A percentile compares a stretch with the other conserved stretches of the same genome.
phyloP scores from a whole-genome alignment of 92 coral and sea anemone species.

The Montipora capitata region DNA sequence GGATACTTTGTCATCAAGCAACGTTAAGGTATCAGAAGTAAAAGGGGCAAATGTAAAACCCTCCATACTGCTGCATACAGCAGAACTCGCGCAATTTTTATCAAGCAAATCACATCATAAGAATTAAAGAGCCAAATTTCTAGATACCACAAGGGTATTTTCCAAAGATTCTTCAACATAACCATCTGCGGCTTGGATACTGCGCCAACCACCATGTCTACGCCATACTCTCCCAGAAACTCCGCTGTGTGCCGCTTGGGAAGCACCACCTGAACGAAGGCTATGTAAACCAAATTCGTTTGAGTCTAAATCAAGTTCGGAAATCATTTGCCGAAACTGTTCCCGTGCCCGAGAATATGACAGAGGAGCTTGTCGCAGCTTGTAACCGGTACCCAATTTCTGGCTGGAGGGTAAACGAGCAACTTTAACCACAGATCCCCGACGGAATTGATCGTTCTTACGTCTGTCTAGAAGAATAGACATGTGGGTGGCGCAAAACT shows the following conservation, averaged over 20 bases:
- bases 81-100: too few species aligned
- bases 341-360: slow-evolving; percentile 58
- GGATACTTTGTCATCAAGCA: slow-evolving; percentile 25
- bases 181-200: slow-evolving; percentile 59
- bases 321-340: slow-evolving; percentile 40
- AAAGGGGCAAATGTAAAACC: slow-evolving; percentile 25
- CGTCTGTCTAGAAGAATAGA: slow-evolving; percentile 29
- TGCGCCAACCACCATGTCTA: slow-evolving; percentile 69
- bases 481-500: slow-evolving; percentile 34
- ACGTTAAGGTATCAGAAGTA: slow-evolving; percentile 31
- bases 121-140: slow-evolving; percentile 39
- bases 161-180: slow-evolving; percentile 49
- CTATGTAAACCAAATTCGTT: slow-evolving; percentile 51
- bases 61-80: slow-evolving; percentile 33
- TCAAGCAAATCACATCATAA: slow-evolving; percentile 5
- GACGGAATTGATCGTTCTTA: slow-evolving; percentile 39
- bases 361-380: slow-evolving; percentile 51
- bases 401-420: slow-evolving; percentile 16
- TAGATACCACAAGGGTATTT: slow-evolving; percentile 34
- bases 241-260: slow-evolving; percentile 56
- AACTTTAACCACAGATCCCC: slow-evolving; percentile 36
- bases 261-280: slow-evolving; percentile 62
- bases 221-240: slow-evolving; percentile 55
- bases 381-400: slow-evolving; percentile 32
- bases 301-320: slow-evolving; percentile 44